Base-by-base conservation (phyloP, 2,888 invertebrate genomes). In the Tricholauxania praeusta region DNA sequence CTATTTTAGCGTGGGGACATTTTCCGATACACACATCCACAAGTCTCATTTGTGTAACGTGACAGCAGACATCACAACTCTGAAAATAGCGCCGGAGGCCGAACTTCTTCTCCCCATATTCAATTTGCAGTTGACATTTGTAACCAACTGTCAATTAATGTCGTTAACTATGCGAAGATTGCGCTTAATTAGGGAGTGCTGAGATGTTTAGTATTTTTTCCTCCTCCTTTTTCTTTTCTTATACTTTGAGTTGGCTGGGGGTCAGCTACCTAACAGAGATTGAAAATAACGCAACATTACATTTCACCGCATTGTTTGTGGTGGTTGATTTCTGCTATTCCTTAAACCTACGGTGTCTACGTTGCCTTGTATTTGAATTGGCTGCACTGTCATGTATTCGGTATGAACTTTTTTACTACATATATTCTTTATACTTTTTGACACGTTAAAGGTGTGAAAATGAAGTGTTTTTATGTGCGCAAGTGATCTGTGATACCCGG, bases 71-170 rank as follows among this genome's bases (percentile, higher is more conserved):
- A 39, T 39, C 39, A 39, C 39, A 39, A 39, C 39, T 39, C 39
- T 39, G 39, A 10, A 39, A 39, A 39, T 39, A 39, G 39, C 39
- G 10, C 39, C 10, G 1, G 39, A 39, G 10, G 39, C 39, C 39
- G 8, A 39, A 39, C 10, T 39, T 39, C 39, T 39, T 39, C 7
- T 39, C 39, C 39, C 39, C 39, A 10, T 39, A 10, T 39, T 39
- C 39, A 39, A 51, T 39, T 59, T n/a, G 59, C 62, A 69, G 22
- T 83, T 83, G 83, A 78, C 82, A 82, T 81, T 79, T 80, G 78
- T 82, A 75, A 82, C 80, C 80, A 83, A 83, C 82, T 83, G 84
- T 83, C 82, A 83, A 83, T 82, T 82, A 82, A 83, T 83, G 82
- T 84, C 82, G 81, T 80, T 80, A 82, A 80, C 83, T 74, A 70